phyloP scores from a whole-genome alignment of 2,797 vertebrate genomes.

The Tokudaia muenninki region DNA sequence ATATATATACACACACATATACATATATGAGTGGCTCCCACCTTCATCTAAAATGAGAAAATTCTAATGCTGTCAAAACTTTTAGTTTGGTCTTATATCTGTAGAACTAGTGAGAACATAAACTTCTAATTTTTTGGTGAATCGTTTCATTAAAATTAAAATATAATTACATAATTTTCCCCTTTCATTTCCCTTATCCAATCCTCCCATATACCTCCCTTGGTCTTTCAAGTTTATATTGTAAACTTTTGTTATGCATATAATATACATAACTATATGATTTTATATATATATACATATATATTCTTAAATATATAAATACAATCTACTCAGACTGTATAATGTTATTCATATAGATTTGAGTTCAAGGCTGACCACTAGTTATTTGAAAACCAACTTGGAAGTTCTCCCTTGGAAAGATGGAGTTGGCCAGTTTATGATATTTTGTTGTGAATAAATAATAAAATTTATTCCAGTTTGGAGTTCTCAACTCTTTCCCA shows the following conservation, averaged over 20 bases:
- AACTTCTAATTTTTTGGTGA: background rate
- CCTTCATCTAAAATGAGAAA: background rate
- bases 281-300: background rate
- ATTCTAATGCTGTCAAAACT: background rate
- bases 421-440: background rate
- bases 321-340: background rate
- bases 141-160: background rate
- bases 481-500: background rate
- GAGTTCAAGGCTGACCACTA: background rate
- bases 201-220: background rate
- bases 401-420: background rate
- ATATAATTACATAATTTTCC: background rate
- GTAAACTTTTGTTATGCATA: background rate
- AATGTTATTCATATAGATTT: background rate
- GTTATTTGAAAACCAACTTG: background rate
- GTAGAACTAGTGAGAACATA: background rate
- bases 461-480: background rate
- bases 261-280: background rate
- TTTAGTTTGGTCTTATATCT: background rate
- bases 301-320: background rate
- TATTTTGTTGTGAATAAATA: background rate
- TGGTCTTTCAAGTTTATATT: background rate
- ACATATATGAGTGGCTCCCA: background rate
- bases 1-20: background rate
- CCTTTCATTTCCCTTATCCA: background rate